A percentile compares a stretch with the other conserved stretches of the same genome.
Evolutionary conservation across 2,113 vertebrate genomes (phyloP).

Genomic region (Elgaria multicarinata): DNA sequence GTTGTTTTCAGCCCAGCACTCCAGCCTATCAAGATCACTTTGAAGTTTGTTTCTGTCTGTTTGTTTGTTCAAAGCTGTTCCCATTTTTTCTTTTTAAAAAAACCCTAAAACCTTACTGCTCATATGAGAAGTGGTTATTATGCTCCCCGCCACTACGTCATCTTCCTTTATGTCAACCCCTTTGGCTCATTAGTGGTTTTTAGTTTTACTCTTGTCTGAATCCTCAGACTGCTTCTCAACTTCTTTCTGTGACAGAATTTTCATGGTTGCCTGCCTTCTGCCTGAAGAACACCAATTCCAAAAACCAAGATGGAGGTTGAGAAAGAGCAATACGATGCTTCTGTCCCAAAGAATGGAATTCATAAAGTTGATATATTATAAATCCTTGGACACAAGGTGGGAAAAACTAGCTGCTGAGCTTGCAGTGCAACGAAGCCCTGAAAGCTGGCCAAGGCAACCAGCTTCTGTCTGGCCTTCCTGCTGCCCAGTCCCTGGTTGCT

Average conservation of each 20-base stretch:
- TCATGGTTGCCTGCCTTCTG: background rate
- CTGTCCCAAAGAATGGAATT: background rate
- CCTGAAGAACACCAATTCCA: background rate
- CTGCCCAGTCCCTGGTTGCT: no score
- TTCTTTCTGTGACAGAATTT: constrained; percentile 17
- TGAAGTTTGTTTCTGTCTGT: no score
- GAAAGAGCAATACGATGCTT: no score
- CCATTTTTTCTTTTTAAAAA: background rate
- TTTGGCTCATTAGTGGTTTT: background rate
- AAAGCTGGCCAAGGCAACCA: no score
- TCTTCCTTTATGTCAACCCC: background rate
- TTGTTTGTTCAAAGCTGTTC: constrained; percentile 25
- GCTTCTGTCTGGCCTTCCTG: no score
- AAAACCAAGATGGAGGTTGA: background rate
- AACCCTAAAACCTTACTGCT: no score
- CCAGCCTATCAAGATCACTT: no score
- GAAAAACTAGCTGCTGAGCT: no score
- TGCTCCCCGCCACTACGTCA: no score
- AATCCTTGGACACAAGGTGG: no score
- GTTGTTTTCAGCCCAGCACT: no score
- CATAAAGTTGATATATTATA: background rate
- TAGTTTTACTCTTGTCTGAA: constrained; percentile 17
- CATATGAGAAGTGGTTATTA: background rate
- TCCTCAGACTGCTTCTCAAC: constrained; percentile 1
- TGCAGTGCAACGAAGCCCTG: no score